Base-by-base conservation (phyloP, 2,888 invertebrate genomes). In the Andrena dorsata region DNA sequence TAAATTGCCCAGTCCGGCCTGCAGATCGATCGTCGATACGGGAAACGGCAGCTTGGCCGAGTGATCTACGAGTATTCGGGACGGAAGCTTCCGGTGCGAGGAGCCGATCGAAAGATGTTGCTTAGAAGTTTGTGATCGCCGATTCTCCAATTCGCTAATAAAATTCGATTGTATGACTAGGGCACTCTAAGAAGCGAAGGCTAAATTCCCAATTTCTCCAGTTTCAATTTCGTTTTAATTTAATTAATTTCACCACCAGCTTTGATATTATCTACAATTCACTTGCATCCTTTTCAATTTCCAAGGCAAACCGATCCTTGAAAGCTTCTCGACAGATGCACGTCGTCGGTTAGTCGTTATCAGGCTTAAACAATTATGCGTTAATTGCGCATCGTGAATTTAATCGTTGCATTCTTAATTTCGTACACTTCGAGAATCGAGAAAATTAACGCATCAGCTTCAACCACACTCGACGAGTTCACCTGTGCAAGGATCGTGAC, bases 1-100 rank as follows among this genome's bases (percentile, higher is more conserved):
- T 83, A 83, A 83, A 72, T 72, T 79, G 75, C 65, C 16, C 7
- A n/a, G 61, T 53, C 32, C 32, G 26, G 60, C 10, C 8, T 23
- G 66, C 20, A 72, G 83, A 83, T 83, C 75, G 51, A 53, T 26
- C 20, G 10, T 20, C 41, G 75, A 83, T 79, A 79, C 7, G 20
- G 7, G 10, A 41, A 30, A 47, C 82, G 76, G 53, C 76, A 71
- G 69, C 53, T 76, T 69, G 53, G n/a, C 41, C 58, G 41, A 64
- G 53, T 72, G 69, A 63, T 75, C 65, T 32, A 35, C 49, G 10
- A 49, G 16, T 23, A 10, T 23, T 28, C 41, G n/a, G 58, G 47
- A 13, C 47, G 63, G 73, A 47, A 61, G 60, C 69, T 63, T 70
- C 65, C 63, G 60, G 51, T n/a, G 51, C 28, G 68, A 16, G 23